Conservation (phyloP, 2,888 invertebrate species). For the Drosophila yooni region DNA sequence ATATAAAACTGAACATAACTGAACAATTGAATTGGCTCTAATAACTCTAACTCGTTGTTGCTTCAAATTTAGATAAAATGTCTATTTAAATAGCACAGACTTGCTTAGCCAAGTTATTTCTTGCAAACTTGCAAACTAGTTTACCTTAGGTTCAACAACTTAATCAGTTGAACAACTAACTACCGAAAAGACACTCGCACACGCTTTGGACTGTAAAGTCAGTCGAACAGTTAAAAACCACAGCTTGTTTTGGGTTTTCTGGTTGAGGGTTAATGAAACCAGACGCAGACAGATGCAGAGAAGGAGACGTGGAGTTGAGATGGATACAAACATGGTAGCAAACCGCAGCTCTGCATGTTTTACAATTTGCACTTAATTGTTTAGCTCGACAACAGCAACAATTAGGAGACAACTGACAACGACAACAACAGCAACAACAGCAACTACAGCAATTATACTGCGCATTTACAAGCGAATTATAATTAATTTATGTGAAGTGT, state of each 20-base stretch:
- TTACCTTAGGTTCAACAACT: constrained; percentile 15
- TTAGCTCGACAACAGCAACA: constrained; percentile 43
- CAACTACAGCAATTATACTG: constrained; percentile 44
- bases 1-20: background rate
- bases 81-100: background rate
- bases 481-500: constrained; percentile 75
- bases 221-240: constrained; percentile 51
- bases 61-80: background rate
- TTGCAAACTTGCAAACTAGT: background rate
- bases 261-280: constrained; percentile 3
- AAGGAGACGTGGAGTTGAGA: background rate
- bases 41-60: background rate
- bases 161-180: constrained; percentile 29
- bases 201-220: constrained; percentile 22
- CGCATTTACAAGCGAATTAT: constrained; percentile 61
- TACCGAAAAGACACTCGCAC: constrained; percentile 14
- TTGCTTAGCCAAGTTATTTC: background rate
- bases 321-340: constrained; percentile 21
- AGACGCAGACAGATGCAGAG: background rate
- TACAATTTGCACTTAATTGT: constrained; percentile 66
- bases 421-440: constrained; percentile 36
- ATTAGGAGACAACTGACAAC: constrained; percentile 30
- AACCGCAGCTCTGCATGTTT: constrained; percentile 59
- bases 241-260: constrained; percentile 23
- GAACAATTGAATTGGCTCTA: background rate